Evolutionary conservation across 2,888 invertebrate genomes (phyloP), one percentile per base, ranked within the genome.

Genomic region (Acrocyrtus sp.): DNA sequence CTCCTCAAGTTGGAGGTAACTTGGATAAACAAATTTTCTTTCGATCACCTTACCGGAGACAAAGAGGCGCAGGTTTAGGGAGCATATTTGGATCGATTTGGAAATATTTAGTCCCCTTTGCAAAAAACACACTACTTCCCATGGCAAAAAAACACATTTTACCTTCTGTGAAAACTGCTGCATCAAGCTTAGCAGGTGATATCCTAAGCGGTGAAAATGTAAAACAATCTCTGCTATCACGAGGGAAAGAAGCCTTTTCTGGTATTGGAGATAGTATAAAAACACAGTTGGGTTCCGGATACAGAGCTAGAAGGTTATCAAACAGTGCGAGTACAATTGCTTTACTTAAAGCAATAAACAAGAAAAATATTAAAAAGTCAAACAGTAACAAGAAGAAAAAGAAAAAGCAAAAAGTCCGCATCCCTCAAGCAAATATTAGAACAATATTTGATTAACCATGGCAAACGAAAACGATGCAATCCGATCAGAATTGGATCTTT

Each of bases 401-500:
- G n/a, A n/a, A n/a, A n/a, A n/a, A n/a, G n/a, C n/a, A n/a, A n/a
- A n/a, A n/a, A n/a, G n/a, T n/a, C n/a, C n/a, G n/a, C n/a, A n/a
- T n/a, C n/a, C n/a, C n/a, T n/a, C n/a, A n/a, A n/a, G n/a, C n/a
- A n/a, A n/a, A n/a, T n/a, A n/a, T n/a, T n/a, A n/a, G n/a, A n/a
- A n/a, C n/a, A n/a, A n/a, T n/a, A n/a, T n/a, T n/a, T n/a, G n/a
- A n/a, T n/a, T n/a, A n/a, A n/a, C n/a, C n/a, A n/a, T n/a, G n/a
- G n/a, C n/a, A n/a, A n/a, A n/a, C n/a, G n/a, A n/a, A n/a, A n/a
- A n/a, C n/a, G n/a, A n/a, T n/a, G n/a, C n/a, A n/a, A 57, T 76
- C 10, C 26, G 77, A 1, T 47, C 41, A 3, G 77, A 77, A 51
- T 57, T 66, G 1, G 66, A 69, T 39, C 4, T 77, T 1, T 77